These are phyloP conservation scores for Pseudeuparius sepicola DNA, from an alignment of 2,888 invertebrate species.

Conservation along the genomic window DNA sequence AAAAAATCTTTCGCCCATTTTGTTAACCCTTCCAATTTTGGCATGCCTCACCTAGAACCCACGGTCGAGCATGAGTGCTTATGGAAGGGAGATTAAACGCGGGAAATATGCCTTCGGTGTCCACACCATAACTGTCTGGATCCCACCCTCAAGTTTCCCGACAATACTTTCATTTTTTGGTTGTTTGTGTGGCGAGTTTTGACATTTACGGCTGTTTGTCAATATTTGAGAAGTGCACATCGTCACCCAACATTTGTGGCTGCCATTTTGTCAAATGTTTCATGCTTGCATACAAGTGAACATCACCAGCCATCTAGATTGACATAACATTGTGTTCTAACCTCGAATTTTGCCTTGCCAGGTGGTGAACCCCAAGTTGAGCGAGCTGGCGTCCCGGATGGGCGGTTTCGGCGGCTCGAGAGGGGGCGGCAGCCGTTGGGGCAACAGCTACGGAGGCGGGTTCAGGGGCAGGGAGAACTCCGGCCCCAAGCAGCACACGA, in stretches of 20 bases:
- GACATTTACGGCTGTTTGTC: too few species aligned
- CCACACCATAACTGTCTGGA: constrained; percentile 60
- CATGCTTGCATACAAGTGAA: too few species aligned
- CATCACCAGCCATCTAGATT: too few species aligned
- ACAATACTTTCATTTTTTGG: constrained; percentile 25
- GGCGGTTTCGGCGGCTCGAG: constrained; percentile 50
- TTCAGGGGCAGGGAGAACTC: constrained; percentile 23
- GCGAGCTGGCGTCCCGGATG: constrained; percentile 61
- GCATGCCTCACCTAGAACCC: constrained; percentile 56
- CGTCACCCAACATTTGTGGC: too few species aligned
- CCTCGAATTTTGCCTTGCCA: constrained; percentile 33
- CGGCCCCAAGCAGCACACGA: constrained; percentile 27
- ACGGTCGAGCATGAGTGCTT: constrained; percentile 64
- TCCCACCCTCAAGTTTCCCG: constrained; percentile 56
- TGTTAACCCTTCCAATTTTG: constrained; percentile 59
- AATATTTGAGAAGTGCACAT: too few species aligned
- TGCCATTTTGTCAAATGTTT: too few species aligned
- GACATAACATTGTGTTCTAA: too few species aligned
- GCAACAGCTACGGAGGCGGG: constrained; percentile 36
- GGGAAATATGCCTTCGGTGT: constrained; percentile 74
- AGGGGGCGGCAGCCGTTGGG: constrained; percentile 35
- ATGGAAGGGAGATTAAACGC: constrained; percentile 55
- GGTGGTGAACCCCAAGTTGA: constrained; percentile 76
- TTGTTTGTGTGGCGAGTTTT: neutral
- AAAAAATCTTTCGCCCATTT: too few species aligned